Conservation (phyloP, 2,113 vertebrate genomes). For the Otocyon megalotis region DNA sequence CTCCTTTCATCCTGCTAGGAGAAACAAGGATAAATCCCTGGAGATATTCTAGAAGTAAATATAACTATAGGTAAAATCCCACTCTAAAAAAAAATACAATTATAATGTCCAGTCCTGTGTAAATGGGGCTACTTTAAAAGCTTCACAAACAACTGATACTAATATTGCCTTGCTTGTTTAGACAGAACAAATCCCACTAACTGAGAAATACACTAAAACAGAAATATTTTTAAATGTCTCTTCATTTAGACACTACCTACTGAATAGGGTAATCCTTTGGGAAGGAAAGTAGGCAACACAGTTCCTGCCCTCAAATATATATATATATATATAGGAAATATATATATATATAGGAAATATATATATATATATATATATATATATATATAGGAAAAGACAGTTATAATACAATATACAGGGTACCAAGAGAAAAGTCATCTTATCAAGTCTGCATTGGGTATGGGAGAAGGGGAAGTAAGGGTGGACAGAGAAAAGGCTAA, state of each 20-base stretch:
- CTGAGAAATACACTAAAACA: constrained; percentile 43
- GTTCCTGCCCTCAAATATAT: constrained; percentile 15
- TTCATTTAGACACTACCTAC: constrained; percentile 34
- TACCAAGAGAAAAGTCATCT: neutral
- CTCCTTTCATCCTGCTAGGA: neutral
- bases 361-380: too few species aligned
- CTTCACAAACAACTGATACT: constrained; percentile 29
- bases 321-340: neutral
- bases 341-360: neutral
- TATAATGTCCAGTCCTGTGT: constrained; percentile 32
- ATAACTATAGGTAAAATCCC: constrained; percentile 40
- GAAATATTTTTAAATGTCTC: constrained; percentile 40
- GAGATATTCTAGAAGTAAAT: constrained; percentile 62
- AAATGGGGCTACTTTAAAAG: constrained; percentile 50
- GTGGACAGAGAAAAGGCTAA: neutral
- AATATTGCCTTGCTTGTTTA: constrained; percentile 39
- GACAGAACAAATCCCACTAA: constrained; percentile 29
- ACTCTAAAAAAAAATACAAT: constrained; percentile 28
- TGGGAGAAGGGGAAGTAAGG: neutral
- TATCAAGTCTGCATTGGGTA: neutral
- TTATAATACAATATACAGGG: neutral
- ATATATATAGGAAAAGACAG: neutral
- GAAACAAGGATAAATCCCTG: constrained; percentile 49
- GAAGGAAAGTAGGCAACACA: constrained; percentile 8
- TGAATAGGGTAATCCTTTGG: constrained; percentile 20